Percentiles rank a stretch among this genome's conserved stretches.
Conservation (phyloP, 2,888 invertebrate genomes). For the Gerris lacustris region DNA sequence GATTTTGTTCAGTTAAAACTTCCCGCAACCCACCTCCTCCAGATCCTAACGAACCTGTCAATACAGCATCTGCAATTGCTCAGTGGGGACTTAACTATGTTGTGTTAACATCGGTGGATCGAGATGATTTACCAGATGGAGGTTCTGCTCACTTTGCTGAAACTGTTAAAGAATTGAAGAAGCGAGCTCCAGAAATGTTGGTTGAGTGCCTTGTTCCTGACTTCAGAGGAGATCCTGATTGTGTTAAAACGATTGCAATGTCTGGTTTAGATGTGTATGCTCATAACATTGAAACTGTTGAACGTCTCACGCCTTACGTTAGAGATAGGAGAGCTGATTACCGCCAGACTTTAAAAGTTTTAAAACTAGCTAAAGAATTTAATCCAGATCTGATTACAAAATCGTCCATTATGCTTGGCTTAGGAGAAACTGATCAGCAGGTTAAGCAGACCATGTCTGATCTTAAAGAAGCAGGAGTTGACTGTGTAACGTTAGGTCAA, state of each 20-base stretch:
- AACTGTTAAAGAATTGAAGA: constrained; percentile 78
- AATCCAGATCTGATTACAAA: constrained; percentile 83
- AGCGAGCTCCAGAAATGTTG: constrained; percentile 64
- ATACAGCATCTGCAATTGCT: constrained; percentile 83
- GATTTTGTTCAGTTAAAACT: constrained; percentile 98
- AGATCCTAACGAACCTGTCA: constrained; percentile 77
- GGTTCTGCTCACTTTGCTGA: constrained; percentile 87
- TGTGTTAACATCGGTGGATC: constrained; percentile 93
- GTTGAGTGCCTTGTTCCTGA: constrained; percentile 97
- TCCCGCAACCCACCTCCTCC: constrained; percentile 76
- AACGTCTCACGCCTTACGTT: constrained; percentile 77
- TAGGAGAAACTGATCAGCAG: constrained; percentile 81
- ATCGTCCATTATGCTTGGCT: constrained; percentile 94
- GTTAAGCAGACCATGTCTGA: constrained; percentile 67
- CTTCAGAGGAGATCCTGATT: constrained; percentile 68
- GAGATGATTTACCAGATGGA: constrained; percentile 90
- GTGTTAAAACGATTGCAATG: constrained; percentile 60
- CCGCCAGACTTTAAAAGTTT: constrained; percentile 72
- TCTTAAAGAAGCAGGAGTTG: constrained; percentile 67
- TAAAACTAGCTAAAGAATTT: constrained; percentile 66
- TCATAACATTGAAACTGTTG: constrained; percentile 97
- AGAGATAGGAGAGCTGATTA: constrained; percentile 88
- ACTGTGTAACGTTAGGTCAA: constrained; percentile 93
- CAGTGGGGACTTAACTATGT: constrained; percentile 96
- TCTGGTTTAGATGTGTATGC: constrained; percentile 93